Conservation (phyloP, 1,140 invertebrate genomes). For the Megathymus violae region DNA sequence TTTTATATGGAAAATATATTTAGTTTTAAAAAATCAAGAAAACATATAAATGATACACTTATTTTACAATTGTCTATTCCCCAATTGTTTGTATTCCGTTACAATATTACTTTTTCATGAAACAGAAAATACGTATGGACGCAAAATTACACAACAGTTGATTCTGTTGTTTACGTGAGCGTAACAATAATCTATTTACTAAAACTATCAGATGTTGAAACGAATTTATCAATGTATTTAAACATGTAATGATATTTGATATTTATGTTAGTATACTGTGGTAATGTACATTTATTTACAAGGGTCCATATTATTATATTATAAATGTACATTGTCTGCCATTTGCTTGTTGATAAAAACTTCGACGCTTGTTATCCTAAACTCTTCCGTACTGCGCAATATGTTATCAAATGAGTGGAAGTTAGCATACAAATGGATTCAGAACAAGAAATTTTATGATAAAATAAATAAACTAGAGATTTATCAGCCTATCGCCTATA, state of each 20-base stretch:
- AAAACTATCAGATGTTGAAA: conserved; percentile 18
- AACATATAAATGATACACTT: no score
- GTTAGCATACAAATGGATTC: conserved; percentile 4
- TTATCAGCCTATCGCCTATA: background rate
- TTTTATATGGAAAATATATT: no score
- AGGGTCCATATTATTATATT: conserved; percentile 17
- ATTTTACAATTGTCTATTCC: no score
- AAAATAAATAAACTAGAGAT: background rate
- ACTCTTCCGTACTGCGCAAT: conserved; percentile 29
- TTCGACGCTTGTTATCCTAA: conserved; percentile 27
- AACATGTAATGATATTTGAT: conserved; percentile 21
- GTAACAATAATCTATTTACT: conserved; percentile 11
- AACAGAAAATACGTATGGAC: no score
- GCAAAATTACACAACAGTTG: background rate
- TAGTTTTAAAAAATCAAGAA: no score
- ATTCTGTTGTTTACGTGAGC: conserved; percentile 3
- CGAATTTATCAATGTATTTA: conserved; percentile 17
- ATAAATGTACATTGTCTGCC: conserved; percentile 27
- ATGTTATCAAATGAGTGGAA: conserved; percentile 18
- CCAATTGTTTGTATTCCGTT: no score
- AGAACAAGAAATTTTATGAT: background rate
- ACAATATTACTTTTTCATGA: no score
- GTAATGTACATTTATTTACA: no score
- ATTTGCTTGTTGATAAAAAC: conserved; percentile 30
- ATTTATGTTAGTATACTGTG: conserved; percentile 7